These are phyloP conservation scores for Synanthedon myopaeformis DNA, from an alignment of 2,888 invertebrate species.

Conservation along the genomic window DNA sequence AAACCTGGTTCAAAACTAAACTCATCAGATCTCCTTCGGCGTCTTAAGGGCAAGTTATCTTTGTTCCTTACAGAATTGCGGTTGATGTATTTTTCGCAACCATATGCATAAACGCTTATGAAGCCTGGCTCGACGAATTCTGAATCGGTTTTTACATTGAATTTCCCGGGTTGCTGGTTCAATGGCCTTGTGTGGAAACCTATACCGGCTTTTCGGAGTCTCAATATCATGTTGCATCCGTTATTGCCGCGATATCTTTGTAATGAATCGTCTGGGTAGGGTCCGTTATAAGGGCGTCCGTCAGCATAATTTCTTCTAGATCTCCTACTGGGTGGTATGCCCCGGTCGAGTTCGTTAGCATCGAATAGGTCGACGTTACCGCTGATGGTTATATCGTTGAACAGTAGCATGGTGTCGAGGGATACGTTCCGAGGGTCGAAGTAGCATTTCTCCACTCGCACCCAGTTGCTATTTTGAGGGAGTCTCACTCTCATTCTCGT, in stretches of 20 bases:
- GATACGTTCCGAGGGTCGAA: slow-evolving; percentile 81
- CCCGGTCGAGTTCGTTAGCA: slow-evolving; percentile 48
- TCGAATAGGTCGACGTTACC: slow-evolving; percentile 77
- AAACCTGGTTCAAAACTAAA: slow-evolving; percentile 48
- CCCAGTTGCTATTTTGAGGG: slow-evolving; percentile 76
- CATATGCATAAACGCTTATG: slow-evolving; percentile 87
- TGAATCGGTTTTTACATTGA: slow-evolving; percentile 82
- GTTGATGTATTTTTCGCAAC: slow-evolving; percentile 75
- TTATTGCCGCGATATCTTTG: slow-evolving; percentile 46
- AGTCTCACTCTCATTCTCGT: slow-evolving; percentile 77
- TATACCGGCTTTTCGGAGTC: slow-evolving; percentile 81
- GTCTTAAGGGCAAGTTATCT: slow-evolving; percentile 40
- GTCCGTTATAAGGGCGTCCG: slow-evolving; percentile 34
- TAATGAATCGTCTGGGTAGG: slow-evolving; percentile 27
- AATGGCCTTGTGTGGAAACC: slow-evolving; percentile 81
- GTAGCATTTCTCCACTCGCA: slow-evolving; percentile 80
- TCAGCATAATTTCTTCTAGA: slow-evolving; percentile 49
- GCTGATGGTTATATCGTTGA: slow-evolving; percentile 84
- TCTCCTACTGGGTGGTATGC: slow-evolving; percentile 32
- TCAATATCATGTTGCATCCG: slow-evolving; percentile 82
- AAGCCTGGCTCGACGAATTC: slow-evolving; percentile 88
- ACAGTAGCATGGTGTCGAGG: slow-evolving; percentile 80
- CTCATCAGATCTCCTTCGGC: slow-evolving; percentile 48
- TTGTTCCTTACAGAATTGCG: slow-evolving; percentile 51
- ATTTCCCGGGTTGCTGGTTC: slow-evolving; percentile 75